phyloP scores from a whole-genome alignment of 1,140 invertebrate species.

The Drosophila cardini region DNA sequence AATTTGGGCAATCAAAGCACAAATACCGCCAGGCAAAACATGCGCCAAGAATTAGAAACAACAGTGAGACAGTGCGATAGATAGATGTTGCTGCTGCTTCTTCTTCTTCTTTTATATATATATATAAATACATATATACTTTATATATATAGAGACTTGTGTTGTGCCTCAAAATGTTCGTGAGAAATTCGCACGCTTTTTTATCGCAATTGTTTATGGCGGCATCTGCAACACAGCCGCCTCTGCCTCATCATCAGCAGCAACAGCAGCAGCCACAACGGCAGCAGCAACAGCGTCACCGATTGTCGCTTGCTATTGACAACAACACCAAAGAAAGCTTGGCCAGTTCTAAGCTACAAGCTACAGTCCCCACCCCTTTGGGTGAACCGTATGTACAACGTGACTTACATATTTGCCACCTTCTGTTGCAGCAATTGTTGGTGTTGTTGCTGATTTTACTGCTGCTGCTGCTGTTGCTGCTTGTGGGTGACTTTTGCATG shows the following conservation, averaged over 20 bases:
- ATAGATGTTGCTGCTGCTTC: not conserved
- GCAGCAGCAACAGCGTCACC: constrained; percentile 40
- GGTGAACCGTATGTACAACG: constrained; percentile 61
- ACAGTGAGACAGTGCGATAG: constrained; percentile 2
- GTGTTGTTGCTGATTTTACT: constrained; percentile 8
- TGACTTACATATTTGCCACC: constrained; percentile 83
- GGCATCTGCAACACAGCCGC: constrained; percentile 73
- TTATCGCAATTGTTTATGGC: constrained; percentile 83
- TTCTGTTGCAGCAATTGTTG: constrained; percentile 49
- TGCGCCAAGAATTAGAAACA: constrained; percentile 60
- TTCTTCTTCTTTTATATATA: not conserved
- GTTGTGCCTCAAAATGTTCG: constrained; percentile 66
- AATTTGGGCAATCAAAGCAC: constrained; percentile 80
- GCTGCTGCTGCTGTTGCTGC: constrained; percentile 30
- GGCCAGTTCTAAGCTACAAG: constrained; percentile 29
- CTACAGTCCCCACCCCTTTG: not conserved
- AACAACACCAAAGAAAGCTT: constrained; percentile 78
- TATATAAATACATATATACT: constrained; percentile 7
- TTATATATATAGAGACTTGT: constrained; percentile 27
- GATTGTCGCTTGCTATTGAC: constrained; percentile 70
- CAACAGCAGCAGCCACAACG: constrained; percentile 32
- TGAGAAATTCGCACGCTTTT: constrained; percentile 82
- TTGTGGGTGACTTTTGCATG: constrained; percentile 69
- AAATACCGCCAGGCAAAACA: constrained; percentile 76
- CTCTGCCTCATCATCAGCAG: constrained; percentile 31